Evolutionary conservation across 2,113 vertebrate genomes (phyloP), one percentile per base, ranked within the genome.

Genomic region (Anguilla rostrata): DNA sequence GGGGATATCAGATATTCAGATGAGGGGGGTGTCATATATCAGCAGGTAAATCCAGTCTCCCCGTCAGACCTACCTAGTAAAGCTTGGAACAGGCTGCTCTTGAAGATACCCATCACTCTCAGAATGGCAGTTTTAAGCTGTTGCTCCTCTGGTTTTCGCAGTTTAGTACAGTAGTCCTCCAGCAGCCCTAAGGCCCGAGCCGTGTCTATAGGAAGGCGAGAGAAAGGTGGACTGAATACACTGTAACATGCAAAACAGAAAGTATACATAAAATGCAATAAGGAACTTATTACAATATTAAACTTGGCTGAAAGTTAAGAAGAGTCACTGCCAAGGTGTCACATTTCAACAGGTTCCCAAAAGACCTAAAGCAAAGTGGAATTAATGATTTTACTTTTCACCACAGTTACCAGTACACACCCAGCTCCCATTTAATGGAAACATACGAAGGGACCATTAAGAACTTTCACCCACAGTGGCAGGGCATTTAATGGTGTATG

Each of bases 71-170:
- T 96, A 99, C 98, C 98, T 88, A 99, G 94, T 92, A 99, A 95
- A 75, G 98, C 98, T 93, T 97, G 96, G 93, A 99, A 99, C 90
- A 99, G 95, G 91, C 96, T 97, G 95, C 97, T 99, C 92, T 95
- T 97, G 92, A 99, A 98, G 94, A 99, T 97, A 85, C 93, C 94
- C 96, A 98, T 97, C 89, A 99, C 97, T 94, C 97, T 97, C 93
- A 95, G 95, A 92, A 99, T 96, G 92, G 98, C 97, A 91, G 94
- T 96, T 95, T 97, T 97, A 90, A 99, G 94, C 87, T 95, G 95
- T 88, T 97, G 96, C 87, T 99, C 97, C 88, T 98, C 97, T 1
- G 97, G 97, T 86, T 95, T 97, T 92, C 75, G 96, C 85, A 99
- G 95, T 92, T 96, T 98, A 92, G 96, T 95, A 92, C 97, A 98